phyloP scores from a whole-genome alignment of 2,888 invertebrate species.

The Asteroscopus sphinx region DNA sequence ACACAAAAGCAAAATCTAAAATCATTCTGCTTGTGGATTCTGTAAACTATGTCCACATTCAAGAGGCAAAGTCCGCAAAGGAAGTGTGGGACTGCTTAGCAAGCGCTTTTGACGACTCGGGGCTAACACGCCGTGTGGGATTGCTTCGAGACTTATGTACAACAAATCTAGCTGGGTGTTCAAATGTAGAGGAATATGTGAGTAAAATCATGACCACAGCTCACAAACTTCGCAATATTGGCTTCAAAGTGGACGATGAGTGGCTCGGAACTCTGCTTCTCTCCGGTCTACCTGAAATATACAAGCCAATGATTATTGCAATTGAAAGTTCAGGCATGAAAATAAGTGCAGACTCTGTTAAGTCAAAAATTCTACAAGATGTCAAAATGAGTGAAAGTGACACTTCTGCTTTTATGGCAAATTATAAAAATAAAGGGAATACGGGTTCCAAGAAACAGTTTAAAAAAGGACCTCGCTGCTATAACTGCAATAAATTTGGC shows the following conservation, averaged over 20 bases:
- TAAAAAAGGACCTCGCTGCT: not conserved
- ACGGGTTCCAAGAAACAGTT: not conserved
- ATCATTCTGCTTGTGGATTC: too few species aligned
- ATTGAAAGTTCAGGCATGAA: constrained; percentile 8
- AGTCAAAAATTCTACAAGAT: not conserved
- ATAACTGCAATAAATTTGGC: not conserved
- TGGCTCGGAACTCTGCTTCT: constrained; percentile 4
- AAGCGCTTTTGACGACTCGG: not conserved
- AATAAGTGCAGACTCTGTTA: not conserved
- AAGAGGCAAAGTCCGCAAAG: constrained; percentile 15
- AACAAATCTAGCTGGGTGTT: constrained; percentile 7
- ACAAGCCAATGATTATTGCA: constrained; percentile 3
- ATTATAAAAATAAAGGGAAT: not conserved
- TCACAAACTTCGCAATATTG: not conserved
- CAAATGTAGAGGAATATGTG: constrained; percentile 4
- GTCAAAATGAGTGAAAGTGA: not conserved
- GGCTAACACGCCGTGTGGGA: constrained; percentile 19
- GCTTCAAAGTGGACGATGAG: constrained; percentile 11
- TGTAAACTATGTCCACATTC: constrained; percentile 14
- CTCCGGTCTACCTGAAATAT: not conserved
- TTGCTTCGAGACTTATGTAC: constrained; percentile 16
- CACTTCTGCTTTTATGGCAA: not conserved
- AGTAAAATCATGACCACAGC: constrained; percentile 1
- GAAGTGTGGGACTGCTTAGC: constrained; percentile 6
- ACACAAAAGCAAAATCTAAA: too few species aligned